Percentiles rank a stretch among this genome's conserved stretches.
phyloP scores from a whole-genome alignment of 2,113 vertebrate genomes.

The Prinia subflava region DNA sequence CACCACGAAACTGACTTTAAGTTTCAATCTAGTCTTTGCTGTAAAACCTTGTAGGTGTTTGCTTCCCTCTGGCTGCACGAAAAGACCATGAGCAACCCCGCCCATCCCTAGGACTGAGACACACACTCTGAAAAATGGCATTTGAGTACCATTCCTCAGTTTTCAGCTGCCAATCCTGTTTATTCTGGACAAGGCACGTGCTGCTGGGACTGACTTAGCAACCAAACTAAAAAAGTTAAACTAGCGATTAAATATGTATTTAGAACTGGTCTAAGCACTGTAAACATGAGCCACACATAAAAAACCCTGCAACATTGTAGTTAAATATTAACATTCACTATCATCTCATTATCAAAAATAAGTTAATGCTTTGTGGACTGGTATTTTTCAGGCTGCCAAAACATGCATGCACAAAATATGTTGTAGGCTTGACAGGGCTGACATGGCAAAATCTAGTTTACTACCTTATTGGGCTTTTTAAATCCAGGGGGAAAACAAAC shows the following conservation, averaged over 20 bases:
- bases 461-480: background rate
- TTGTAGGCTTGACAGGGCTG: background rate
- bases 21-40: background rate
- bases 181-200: fast-evolving
- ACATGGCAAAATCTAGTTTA: background rate
- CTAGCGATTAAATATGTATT: background rate
- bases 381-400: background rate
- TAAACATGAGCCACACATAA: background rate
- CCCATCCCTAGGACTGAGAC: background rate
- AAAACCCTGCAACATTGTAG: background rate
- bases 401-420: fast-evolving
- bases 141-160: background rate
- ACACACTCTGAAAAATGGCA: background rate
- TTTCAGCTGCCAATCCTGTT: background rate
- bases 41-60: background rate
- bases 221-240: background rate
- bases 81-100: fast-evolving
- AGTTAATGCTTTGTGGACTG: background rate
- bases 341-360: background rate
- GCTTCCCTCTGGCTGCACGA: background rate
- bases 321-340: conserved; percentile 20
- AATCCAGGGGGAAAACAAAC: fast-evolving
- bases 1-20: background rate
- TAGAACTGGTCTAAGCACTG: background rate
- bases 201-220: fast-evolving